Evolutionary conservation across 1,140 invertebrate species (phyloP), one percentile per base, ranked within the genome.

Genomic region (Pogonus chalceus): DNA sequence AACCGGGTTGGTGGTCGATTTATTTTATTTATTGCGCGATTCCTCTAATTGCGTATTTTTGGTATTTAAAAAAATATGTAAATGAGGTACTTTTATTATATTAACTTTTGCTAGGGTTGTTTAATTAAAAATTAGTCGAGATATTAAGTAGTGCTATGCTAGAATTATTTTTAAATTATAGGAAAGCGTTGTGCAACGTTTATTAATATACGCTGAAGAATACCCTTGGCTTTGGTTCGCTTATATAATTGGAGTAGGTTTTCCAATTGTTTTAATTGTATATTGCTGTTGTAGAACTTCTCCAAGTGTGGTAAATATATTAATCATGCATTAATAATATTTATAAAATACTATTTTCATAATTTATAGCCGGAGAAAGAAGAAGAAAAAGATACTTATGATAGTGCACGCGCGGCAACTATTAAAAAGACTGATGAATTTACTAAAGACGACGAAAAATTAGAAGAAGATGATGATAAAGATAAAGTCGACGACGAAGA

Each of bases 221-320:
- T 80, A 92, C 67, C 94, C 95, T 23, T 93, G 91, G 86, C 78
- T 95, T 56, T 96, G 89, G 85, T 88, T 81, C 51, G 79, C 90
- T 50, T 91, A 92, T 71, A 79, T 96, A 60, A 68, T 96, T 54
- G 80, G 84, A 51, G 73, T 88, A 69, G 86, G 87, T 57, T 69
- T 96, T 50, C 83, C 91, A 24, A 72, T 87, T 56, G 77, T 88
- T 59, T 75, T 91, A 57, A 68, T 90, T 59, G 78, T 95, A 58
- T 84, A 91, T 70, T 82, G 83, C 64, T 95, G 86, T 75, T 94
- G 88, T 79, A 81, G 78, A 61, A 76, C 80, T 49, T n/a, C n/a
- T n/a, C n/a, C n/a, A n/a, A n/a, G n/a, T 72, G 73, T 58, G 31
- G 58, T 59, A 26, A 59, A 46, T 62, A 63, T 64, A 61, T 62